These are phyloP conservation scores for Eublepharis macularius DNA, from an alignment of 2,113 vertebrate species.

Conservation along the genomic window DNA sequence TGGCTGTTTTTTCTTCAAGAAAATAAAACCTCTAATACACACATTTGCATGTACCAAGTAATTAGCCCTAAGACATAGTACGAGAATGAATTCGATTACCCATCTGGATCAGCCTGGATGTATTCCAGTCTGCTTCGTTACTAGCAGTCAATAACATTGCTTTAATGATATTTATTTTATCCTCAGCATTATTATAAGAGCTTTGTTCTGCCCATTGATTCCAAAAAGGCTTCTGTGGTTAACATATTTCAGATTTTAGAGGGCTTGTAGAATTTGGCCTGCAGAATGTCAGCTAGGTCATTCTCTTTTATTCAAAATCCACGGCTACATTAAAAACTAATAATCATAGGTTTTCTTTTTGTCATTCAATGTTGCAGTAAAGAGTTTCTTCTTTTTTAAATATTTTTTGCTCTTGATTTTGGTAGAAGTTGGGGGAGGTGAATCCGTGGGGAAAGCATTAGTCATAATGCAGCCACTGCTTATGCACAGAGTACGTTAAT, in stretches of 20 bases:
- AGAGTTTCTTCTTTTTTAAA: not conserved
- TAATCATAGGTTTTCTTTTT: conserved; percentile 64
- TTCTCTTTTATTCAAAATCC: conserved; percentile 66
- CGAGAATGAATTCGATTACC: conserved; percentile 64
- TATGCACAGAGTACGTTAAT: conserved; percentile 27
- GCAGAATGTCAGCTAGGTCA: conserved; percentile 61
- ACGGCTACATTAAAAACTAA: conserved; percentile 66
- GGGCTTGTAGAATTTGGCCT: conserved; percentile 57
- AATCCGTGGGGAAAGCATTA: conserved; percentile 42
- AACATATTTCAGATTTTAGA: conserved; percentile 66
- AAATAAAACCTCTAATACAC: not conserved
- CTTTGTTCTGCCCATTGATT: conserved; percentile 71
- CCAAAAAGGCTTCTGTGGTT: conserved; percentile 66
- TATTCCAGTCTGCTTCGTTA: conserved; percentile 70
- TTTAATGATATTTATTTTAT: conserved; percentile 72
- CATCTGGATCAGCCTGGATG: conserved; percentile 69
- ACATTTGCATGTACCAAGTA: not conserved
- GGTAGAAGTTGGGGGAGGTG: conserved; percentile 19
- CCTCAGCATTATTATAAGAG: conserved; percentile 62
- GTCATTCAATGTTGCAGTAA: conserved; percentile 49
- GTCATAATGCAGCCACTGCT: conserved; percentile 35
- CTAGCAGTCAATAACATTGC: conserved; percentile 67
- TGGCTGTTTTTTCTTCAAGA: not conserved
- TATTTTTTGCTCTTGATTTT: conserved; percentile 38
- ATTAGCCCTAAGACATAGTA: conserved; percentile 53